These are phyloP conservation scores for Arvicanthis niloticus DNA, from an alignment of 2,113 vertebrate genomes.

Conservation along the genomic window DNA sequence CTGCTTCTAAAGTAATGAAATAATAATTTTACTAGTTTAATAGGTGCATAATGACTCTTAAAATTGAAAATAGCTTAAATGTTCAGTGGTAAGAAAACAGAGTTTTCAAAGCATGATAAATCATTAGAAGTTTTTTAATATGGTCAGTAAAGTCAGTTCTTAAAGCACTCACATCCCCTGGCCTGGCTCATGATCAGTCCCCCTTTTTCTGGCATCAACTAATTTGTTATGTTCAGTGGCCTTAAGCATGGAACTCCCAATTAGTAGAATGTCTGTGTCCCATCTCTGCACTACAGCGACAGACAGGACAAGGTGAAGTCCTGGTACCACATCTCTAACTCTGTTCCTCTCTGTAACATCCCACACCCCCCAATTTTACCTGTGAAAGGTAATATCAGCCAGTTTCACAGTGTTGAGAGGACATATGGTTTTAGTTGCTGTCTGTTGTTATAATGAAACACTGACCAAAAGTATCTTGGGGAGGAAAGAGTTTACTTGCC, in stretches of 20 bases:
- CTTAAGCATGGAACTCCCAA: neutral
- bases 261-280: neutral
- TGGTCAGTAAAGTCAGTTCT: neutral
- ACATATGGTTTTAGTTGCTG: neutral
- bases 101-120: neutral
- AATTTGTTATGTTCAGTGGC: neutral
- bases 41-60: neutral
- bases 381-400: neutral
- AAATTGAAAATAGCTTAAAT: slow-evolving; percentile 33
- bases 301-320: neutral
- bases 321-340: neutral
- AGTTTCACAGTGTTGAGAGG: neutral
- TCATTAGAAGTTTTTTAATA: neutral
- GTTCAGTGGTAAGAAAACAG: neutral
- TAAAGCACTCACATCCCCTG: neutral
- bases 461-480: neutral
- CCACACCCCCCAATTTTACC: neutral
- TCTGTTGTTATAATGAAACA: neutral
- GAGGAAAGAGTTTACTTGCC: neutral
- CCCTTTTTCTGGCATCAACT: neutral
- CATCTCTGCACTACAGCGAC: neutral
- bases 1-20: slow-evolving; percentile 53
- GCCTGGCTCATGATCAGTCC: neutral
- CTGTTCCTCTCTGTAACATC: neutral
- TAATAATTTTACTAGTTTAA: slow-evolving; percentile 54